These are phyloP conservation scores for Luidia sarsii DNA, from an alignment of 53 echinoderm and acorn worm genomes.

Conservation along the genomic window DNA sequence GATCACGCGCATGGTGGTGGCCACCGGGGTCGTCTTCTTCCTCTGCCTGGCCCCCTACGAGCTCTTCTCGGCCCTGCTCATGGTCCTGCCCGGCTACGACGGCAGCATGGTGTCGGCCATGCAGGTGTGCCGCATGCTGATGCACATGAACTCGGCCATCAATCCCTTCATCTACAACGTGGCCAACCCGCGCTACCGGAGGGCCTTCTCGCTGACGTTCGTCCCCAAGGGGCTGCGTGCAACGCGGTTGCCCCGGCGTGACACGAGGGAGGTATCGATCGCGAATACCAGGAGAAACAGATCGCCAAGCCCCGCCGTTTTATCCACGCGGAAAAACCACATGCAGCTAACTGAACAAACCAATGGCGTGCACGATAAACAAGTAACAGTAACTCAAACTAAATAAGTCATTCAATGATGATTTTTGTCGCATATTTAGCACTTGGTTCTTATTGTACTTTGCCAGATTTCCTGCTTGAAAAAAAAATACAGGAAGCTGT, in stretches of 20 bases:
- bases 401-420: too few species aligned
- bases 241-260: too few species aligned
- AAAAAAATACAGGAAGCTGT: too few species aligned
- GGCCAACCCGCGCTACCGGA: constrained; percentile 52
- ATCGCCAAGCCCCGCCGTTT: not conserved
- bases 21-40: constrained; percentile 59
- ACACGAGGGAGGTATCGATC: too few species aligned
- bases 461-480: too few species aligned
- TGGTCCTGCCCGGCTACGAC: constrained; percentile 19
- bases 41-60: constrained; percentile 64
- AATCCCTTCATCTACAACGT: constrained; percentile 61
- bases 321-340: not conserved
- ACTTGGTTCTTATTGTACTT: too few species aligned
- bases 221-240: too few species aligned
- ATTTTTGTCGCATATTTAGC: too few species aligned
- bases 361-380: too few species aligned
- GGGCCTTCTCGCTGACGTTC: constrained; percentile 40
- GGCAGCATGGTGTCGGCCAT: constrained; percentile 34
- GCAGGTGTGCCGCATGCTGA: constrained; percentile 48
- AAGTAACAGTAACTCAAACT: too few species aligned
- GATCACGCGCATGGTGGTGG: constrained; percentile 62
- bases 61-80: constrained; percentile 41
- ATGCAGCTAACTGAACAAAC: not conserved
- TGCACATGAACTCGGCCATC: constrained; percentile 52
- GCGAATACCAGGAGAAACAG: too few species aligned